Evolutionary conservation across 2,888 invertebrate species (phyloP), one percentile per base, ranked within the genome.

Genomic region (Sphinx pinastri): DNA sequence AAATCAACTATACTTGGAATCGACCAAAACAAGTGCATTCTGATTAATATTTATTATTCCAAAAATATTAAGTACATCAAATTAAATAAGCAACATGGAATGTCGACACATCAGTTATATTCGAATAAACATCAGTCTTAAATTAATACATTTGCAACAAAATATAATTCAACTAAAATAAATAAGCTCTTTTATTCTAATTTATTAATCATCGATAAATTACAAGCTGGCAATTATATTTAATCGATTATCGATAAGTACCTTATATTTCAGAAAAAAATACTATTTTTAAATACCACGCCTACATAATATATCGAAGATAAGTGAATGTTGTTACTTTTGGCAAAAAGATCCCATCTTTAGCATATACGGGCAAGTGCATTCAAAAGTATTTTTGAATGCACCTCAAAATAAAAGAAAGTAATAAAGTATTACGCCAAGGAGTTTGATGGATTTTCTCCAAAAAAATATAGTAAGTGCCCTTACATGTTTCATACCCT

Each of bases 41-140:
- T 49, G 14, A 38, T 58, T 38, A 31, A 19, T 49, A 63, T 63
- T 63, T 63, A 63, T 19, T 63, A 19, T 49, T 47, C 49, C 12
- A 49, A 49, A 19, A 63, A 63, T 14, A 55, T 67, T 70, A 79
- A 79, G 79, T 79, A 76, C 69, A 76, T 74, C 72, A 63, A 47
- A 19, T 63, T 63, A 63, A 49, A 19, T 49, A 63, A 47, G 63
- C 49, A 63, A 67, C 16, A 52, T 2, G 67, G 67, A 67, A 54
- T 67, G 52, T 45, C 38, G 54, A 55, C 11, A 52, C n/a, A 67
- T 38, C 38, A 13, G 49, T 63, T 63, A 63, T 63, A 63, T 63
- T 63, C 49, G 49, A 49, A 49, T 63, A 63, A 63, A 63, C 49
- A 63, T 63, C 63, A 63, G 63, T 49, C 63, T 63, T 63, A 60